Base-by-base conservation (phyloP, 2,113 vertebrate genomes). In the Ophiodon elongatus region DNA sequence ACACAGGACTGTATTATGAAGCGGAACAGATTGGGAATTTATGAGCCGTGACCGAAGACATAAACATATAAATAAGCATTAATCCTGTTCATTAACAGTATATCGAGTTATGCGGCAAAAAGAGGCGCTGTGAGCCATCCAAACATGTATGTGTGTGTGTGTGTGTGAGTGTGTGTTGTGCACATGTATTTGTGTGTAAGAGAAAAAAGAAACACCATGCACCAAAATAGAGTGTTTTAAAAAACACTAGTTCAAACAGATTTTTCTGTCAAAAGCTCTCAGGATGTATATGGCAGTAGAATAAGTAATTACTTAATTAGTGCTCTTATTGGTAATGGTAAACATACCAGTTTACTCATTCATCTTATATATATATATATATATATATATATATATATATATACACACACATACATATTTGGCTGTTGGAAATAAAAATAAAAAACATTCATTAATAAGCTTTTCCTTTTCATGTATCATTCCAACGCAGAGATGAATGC, bases 1-100 rank as follows among this genome's bases (percentile, higher is more conserved):
- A 79, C 69, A 85, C 54, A 59, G 45, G 76, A 5, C 85, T 80
- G 81, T 82, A 87, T 84, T 83, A 90, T 82, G 82, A 88, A 80
- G 70, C 6, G 3, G 43, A 81, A 35, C 89, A 85, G 57, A 84
- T 73, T 82, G 80, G 39, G 71, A 85, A 76, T 86, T 85, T 81
- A 89, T 83, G 81, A 54, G 76, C 66, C 60, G 31, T 63, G 67
- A 52, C 54, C 4, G 6, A 84, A 82, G 77, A 89, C 59, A 82
- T 67, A 71, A 86, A 86, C 72, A 80, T 69, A 52, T 70, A 79
- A 84, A 84, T 63, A 76, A 37, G 29, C 29, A 56, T 73, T 50
- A 50, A 39, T 74, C 59, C 54, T 11, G 14, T 45, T 85, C 75
- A 83, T 80, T 80, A 85, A 54, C 17, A 11, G 27, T 47, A 23